Conservation (phyloP, 2,113 vertebrate species). For the Bubalus kerabau region DNA sequence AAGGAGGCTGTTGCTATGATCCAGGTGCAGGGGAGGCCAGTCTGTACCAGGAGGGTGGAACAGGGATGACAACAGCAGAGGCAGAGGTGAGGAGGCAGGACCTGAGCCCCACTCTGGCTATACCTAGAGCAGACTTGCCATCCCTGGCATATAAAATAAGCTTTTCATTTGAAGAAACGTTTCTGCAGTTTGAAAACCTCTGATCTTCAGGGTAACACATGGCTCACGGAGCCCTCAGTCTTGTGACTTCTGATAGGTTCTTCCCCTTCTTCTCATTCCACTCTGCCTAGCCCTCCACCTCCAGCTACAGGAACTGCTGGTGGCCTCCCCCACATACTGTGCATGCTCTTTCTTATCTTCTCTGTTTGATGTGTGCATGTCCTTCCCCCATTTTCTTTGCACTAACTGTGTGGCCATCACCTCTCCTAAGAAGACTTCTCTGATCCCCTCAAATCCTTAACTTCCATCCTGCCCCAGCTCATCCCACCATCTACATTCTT, state of each 20-base stretch:
- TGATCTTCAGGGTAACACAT: background rate
- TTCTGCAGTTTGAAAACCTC: background rate
- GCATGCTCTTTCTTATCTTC: background rate
- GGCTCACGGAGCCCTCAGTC: background rate
- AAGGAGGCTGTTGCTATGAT: background rate
- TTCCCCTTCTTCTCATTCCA: background rate
- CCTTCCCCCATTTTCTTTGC: background rate
- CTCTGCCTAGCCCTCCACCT: background rate
- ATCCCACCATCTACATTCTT: no score
- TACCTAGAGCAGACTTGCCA: background rate
- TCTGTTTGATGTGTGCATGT: background rate
- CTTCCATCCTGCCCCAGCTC: background rate
- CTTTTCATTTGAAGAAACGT: background rate
- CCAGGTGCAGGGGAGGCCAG: background rate
- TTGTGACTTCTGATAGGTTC: rapidly evolving
- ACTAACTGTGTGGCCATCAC: background rate
- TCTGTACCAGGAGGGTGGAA: no score
- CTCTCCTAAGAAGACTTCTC: background rate
- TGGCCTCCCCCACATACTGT: background rate
- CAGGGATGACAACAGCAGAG: background rate
- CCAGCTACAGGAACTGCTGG: background rate
- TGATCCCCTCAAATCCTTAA: background rate
- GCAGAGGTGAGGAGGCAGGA: background rate
- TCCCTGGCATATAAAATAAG: rapidly evolving
- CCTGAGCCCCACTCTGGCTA: background rate